Conservation (phyloP, 2,797 vertebrate genomes). For the Hoplostethus mediterraneus region DNA sequence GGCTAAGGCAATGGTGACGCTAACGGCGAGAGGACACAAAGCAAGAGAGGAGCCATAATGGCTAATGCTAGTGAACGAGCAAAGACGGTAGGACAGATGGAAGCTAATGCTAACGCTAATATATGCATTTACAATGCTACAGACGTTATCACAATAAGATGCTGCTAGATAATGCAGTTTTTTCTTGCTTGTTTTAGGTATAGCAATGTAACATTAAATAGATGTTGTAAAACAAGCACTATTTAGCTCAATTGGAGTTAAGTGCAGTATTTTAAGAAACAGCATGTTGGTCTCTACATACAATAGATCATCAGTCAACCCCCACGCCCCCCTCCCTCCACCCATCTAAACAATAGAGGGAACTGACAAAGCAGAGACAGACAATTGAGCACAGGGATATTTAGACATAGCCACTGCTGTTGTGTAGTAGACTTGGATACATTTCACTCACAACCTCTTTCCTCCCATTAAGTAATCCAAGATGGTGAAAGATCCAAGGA, state of each 20-base stretch:
- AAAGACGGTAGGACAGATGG: conserved; percentile 15
- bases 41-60: conserved; percentile 42
- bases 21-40: conserved; percentile 62
- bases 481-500: conserved; percentile 97
- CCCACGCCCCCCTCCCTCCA: conserved; percentile 48
- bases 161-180: background rate
- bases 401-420: conserved; percentile 14
- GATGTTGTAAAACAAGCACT: background rate
- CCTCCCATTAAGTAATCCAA: conserved; percentile 68
- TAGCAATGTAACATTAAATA: background rate
- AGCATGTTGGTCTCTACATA: conserved; percentile 48
- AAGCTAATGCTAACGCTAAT: conserved; percentile 53
- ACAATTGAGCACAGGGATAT: conserved; percentile 23
- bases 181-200: background rate
- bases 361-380: conserved; percentile 63
- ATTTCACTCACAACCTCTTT: conserved; percentile 14
- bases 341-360: conserved; percentile 75
- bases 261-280: conserved; percentile 14
- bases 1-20: conserved; percentile 25
- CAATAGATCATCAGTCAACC: conserved; percentile 72
- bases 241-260: background rate
- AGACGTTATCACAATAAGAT: background rate
- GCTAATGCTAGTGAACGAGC: conserved; percentile 54
- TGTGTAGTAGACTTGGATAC: background rate
- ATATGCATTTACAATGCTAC: conserved; percentile 21